Base-by-base conservation (phyloP, 2,888 invertebrate species). In the Linnaemya tessellans region DNA sequence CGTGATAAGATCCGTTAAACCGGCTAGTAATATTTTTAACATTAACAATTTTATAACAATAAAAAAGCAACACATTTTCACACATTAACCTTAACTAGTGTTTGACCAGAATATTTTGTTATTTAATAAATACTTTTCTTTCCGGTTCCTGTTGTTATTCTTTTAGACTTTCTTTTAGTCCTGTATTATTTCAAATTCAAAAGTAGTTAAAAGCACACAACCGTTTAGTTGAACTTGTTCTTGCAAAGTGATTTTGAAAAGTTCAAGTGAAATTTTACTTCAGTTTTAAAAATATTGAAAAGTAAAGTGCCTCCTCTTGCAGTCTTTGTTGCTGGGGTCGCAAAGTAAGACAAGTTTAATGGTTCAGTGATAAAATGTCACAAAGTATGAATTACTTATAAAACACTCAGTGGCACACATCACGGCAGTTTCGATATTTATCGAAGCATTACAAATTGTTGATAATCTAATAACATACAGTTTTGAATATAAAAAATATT, bases 401-500 rank as follows among this genome's bases (percentile, higher is more conserved):
- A 46, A n/a, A 56, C 43, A 56, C 9, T 13, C 62, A 70, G 22
- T 25, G 11, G 0, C 10, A n/a, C 35, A n/a, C 11, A 25, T 22
- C 15, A 20, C 0, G 51, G 0, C 70, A 68, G 70, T 80, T 82
- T 82, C 88, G 89, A 89, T 89, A 89, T 83, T 87, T 88, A 90
- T 89, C 91, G 90, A 91, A 90, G 87, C 91, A 88, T 90, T 88
- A 88, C 89, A 89, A 89, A 90, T 90, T 89, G 87, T 87, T 81
- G 81, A 80, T 74, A 77, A 90, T 89, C 88, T 90, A 90, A 91
- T 91, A 89, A 88, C 71, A 88, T 81, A 74, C 38, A 41, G 8
- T 77, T 41, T 73, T 51, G 58, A 54, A 84, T 74, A 70, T 51
- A 30, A n/a, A n/a, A n/a, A 71, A 46, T 38, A 65, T 71, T 77